Evolutionary conservation across 2,113 vertebrate species (phyloP).

Genomic region (Perca flavescens): DNA sequence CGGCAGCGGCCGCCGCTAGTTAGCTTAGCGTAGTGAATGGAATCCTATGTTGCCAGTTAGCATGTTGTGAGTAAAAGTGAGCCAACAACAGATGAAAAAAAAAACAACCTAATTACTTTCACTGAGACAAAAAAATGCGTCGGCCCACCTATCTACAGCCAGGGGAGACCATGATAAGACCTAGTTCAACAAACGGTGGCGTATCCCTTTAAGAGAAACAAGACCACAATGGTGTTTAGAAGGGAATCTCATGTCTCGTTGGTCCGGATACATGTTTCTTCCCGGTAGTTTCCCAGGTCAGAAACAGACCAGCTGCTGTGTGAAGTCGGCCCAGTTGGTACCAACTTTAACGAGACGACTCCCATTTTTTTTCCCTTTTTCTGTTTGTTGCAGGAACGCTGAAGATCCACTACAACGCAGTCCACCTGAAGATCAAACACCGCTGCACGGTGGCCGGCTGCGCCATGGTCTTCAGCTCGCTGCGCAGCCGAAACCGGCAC

Average conservation of each 20-base stretch:
- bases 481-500: slow-evolving; percentile 95
- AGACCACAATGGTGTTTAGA: neutral
- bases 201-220: neutral
- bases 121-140: too few relatives aligned
- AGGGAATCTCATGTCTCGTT: neutral
- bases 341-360: neutral
- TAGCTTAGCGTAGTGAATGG: too few relatives aligned
- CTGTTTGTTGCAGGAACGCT: slow-evolving; percentile 83
- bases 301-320: neutral
- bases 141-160: too few relatives aligned
- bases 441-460: slow-evolving; percentile 94
- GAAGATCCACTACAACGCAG: slow-evolving; percentile 98
- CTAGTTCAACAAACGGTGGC: too few relatives aligned
- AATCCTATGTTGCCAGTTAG: too few relatives aligned
- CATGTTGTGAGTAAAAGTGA: too few relatives aligned
- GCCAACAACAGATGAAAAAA: too few relatives aligned
- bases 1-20: too few relatives aligned
- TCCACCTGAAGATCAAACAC: slow-evolving; percentile 97
- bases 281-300: neutral
- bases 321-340: neutral
- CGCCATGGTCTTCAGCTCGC: slow-evolving; percentile 96
- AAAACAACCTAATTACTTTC: too few relatives aligned
- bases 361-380: neutral
- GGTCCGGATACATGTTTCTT: neutral
- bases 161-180: too few relatives aligned